Conservation (phyloP, 2,888 invertebrate species). For the Agonopterix subpropinquella region DNA sequence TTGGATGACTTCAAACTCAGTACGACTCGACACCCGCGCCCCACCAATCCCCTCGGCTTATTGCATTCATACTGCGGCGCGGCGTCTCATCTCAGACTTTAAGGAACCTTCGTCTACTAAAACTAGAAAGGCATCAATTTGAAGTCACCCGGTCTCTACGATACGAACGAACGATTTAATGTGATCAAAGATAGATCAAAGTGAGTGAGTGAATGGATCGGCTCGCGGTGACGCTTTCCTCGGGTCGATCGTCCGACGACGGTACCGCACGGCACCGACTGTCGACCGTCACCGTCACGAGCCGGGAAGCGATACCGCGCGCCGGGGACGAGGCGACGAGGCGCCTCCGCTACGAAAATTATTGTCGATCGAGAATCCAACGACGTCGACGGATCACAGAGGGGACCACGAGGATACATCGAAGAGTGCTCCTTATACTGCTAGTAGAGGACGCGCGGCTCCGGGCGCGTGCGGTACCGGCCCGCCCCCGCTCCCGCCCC, state of each 20-base stretch:
- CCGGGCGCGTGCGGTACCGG: constrained; percentile 17
- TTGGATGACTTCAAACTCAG: constrained; percentile 11
- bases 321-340: constrained; percentile 7
- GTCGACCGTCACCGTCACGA: not conserved
- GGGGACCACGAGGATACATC: constrained; percentile 10
- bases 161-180: not conserved
- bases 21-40: constrained; percentile 12
- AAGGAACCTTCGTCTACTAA: constrained; percentile 8
- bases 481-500: constrained; percentile 17
- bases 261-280: constrained; percentile 8
- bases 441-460: constrained; percentile 18
- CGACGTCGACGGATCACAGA: constrained; percentile 7
- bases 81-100: not conserved
- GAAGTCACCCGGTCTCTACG: not conserved
- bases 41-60: too few relatives aligned
- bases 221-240: too few relatives aligned
- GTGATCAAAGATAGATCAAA: constrained; percentile 1
- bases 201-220: constrained; percentile 5
- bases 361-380: constrained; percentile 41
- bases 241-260: too few relatives aligned
- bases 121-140: constrained; percentile 13
- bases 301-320: not conserved
- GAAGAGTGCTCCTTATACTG: constrained; percentile 10
- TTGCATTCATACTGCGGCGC: constrained; percentile 5
- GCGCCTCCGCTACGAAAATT: constrained; percentile 46